Evolutionary conservation across 2,888 invertebrate species (phyloP), one percentile per base, ranked within the genome.

Genomic region (Eurois occulta): DNA sequence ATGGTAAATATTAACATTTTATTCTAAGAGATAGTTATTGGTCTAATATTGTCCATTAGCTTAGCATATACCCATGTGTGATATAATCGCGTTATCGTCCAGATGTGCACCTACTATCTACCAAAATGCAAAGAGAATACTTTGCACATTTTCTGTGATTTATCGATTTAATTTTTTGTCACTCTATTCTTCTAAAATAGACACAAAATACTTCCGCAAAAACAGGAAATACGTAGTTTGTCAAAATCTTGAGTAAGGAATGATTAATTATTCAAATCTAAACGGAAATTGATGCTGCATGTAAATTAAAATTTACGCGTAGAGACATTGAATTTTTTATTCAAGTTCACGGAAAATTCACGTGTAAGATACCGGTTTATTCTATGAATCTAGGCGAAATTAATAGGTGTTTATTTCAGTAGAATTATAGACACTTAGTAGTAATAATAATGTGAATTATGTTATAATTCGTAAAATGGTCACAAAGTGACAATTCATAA

Each of bases 301-400:
- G 43, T 66, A 75, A 43, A 67, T 52, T 41, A 28, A 52, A 69
- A 35, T 48, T 43, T 48, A 35, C 52, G 24, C 16, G 28, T 52
- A 13, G 8, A 24, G 81, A 32, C 80, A 75, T 80, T 80, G 81
- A 80, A 80, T 80, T 80, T 52, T 64, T 28, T 58, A 81, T 80
- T 80, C 80, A 80, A 75, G 75, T 65, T 75, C 81, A 48, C 24
- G 16, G 16, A 52, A 43, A 35, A 72, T n/a, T 46, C 1, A 32
- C 32, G 16, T n/a, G 24, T 48, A 35, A 7, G 11, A 46, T 35
- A 32, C 60, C 18, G 32, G 60, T 60, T 60, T 60, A 60, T 32
- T 32, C 18, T 21, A 32, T 4, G 8, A 67, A 35, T 35, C 2
- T 32, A 32, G 32, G 11, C 18, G 11, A 65, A 65, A 43, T 32